These are phyloP conservation scores for Hermaeophaga mercurialis DNA, from an alignment of 2,888 invertebrate genomes.

Conservation along the genomic window DNA sequence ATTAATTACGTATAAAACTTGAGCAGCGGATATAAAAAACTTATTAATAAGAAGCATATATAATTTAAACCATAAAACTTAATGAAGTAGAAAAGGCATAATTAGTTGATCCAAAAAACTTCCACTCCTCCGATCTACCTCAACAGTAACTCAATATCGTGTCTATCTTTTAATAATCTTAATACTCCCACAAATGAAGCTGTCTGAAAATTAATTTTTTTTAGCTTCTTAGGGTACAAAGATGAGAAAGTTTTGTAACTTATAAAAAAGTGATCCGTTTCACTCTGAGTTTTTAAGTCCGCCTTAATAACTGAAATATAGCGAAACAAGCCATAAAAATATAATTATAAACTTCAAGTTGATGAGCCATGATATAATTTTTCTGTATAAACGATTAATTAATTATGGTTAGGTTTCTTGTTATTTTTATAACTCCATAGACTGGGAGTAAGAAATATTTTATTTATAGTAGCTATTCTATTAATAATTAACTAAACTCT, in stretches of 20 bases:
- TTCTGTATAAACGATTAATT: no score
- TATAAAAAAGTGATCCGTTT: neutral
- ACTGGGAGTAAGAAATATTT: no score
- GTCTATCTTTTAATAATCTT: neutral
- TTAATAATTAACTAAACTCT: no score
- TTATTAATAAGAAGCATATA: no score
- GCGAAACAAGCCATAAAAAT: neutral
- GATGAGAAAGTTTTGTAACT: neutral
- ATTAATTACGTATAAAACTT: no score
- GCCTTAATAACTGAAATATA: neutral
- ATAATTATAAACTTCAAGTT: neutral
- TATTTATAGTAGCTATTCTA: no score
- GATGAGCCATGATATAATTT: no score
- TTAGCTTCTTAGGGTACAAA: neutral
- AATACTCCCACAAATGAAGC: neutral
- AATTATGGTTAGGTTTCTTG: no score
- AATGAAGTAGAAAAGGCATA: neutral
- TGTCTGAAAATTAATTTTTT: neutral
- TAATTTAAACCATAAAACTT: no score
- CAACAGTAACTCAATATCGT: neutral
- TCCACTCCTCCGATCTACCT: neutral
- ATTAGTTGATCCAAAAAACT: neutral
- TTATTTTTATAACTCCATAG: no score
- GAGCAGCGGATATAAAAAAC: no score
- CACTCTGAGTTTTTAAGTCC: neutral